Evolutionary conservation across 2,888 invertebrate species (phyloP), one percentile per base, ranked within the genome.

Genomic region (Agonopterix subpropinquella): DNA sequence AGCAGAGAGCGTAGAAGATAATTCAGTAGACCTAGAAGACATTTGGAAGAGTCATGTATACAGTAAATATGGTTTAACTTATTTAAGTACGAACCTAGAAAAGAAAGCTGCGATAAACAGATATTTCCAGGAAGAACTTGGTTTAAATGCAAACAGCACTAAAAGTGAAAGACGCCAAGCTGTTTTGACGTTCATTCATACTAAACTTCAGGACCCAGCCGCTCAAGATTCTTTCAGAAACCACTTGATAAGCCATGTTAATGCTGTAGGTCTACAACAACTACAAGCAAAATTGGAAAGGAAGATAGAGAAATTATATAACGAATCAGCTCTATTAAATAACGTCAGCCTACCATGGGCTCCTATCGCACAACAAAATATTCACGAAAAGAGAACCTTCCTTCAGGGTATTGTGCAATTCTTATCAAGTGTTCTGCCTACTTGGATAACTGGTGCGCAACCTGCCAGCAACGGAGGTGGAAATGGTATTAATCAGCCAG

Each of bases 31-130:
- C 45, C 57, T 87, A n/a, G 80, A 81, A 61, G 80, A 84, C 45
- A 60, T 87, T 45, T 87, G 82, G 80, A 79, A 79, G 58, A 68
- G 64, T 44, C 76, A 81, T 46, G 69, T 87, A 8, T 85, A 79
- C 53, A 56, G 70, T 36, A 82, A 81, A 55, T 83, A 83, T 55
- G 80, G 77, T 9, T 64, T 87, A 49, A 68, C 66, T 42, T 55
- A 59, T 36, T 56, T 61, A 15, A 87, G 81, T 50, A 74, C 75
- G 1, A 62, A 68, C 10, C 53, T 79, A 39, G 80, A 81, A 50
- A 83, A 74, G 54, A 70, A 76, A 53, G 62, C 67, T 37, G 82
- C 76, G 0, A 47, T 84, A 1, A 67, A 72, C 36, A 74, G 56
- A 52, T 87, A 81, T 55, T 59, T 81, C 43, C 62, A 72, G 54